phyloP scores from a whole-genome alignment of 2,888 invertebrate genomes.

The Aphodius granarius region DNA sequence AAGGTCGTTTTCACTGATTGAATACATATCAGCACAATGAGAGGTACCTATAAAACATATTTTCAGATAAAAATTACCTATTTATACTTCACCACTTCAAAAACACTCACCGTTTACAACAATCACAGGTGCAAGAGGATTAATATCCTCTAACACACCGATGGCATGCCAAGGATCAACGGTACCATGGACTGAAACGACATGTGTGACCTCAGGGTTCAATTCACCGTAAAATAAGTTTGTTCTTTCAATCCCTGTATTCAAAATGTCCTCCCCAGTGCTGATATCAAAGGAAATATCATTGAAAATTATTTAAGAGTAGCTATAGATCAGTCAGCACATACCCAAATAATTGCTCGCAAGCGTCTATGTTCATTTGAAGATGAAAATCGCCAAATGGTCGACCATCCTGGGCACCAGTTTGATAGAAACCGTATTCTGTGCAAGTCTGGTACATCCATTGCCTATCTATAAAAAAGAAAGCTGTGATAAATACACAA shows the following conservation, averaged over 20 bases:
- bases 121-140: constrained; percentile 37
- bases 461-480: constrained; percentile 23
- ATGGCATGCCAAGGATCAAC: constrained; percentile 63
- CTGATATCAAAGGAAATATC: neutral
- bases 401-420: constrained; percentile 21
- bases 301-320: neutral
- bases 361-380: constrained; percentile 23
- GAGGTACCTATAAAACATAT: constrained; percentile 33
- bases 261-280: constrained; percentile 19
- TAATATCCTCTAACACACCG: constrained; percentile 54
- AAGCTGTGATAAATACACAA: neutral
- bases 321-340: neutral
- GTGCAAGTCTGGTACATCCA: constrained; percentile 33
- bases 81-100: neutral
- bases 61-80: neutral
- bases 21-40: constrained; percentile 40
- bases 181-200: constrained; percentile 40
- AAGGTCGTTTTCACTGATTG: constrained; percentile 27
- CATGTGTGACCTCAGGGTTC: constrained; percentile 22
- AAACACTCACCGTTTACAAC: constrained; percentile 34
- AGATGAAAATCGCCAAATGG: constrained; percentile 26
- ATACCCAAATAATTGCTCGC: constrained; percentile 28
- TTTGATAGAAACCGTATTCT: constrained; percentile 31
- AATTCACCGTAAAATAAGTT: constrained; percentile 26
- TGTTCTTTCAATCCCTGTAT: constrained; percentile 23